phyloP scores from a whole-genome alignment of 2,113 vertebrate species.

The Cavia aperea region DNA sequence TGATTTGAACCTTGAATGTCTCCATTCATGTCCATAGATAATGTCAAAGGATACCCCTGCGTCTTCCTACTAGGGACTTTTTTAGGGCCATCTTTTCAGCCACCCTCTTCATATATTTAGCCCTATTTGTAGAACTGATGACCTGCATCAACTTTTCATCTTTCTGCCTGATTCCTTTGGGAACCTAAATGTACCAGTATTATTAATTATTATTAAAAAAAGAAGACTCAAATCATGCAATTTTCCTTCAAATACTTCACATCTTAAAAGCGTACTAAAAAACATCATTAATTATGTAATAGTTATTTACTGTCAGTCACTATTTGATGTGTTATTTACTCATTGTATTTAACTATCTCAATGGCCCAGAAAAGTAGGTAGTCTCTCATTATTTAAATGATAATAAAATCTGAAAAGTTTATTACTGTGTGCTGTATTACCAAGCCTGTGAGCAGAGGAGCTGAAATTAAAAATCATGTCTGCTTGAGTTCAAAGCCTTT shows the following conservation, averaged over 20 bases:
- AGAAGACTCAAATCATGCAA: not conserved
- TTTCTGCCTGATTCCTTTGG: not conserved
- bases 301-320: not conserved
- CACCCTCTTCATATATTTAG: not conserved
- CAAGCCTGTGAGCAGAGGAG: not conserved
- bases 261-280: not conserved
- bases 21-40: not conserved
- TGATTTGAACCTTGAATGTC: not conserved
- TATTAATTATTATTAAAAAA: not conserved
- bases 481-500: not conserved
- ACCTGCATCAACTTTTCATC: not conserved
- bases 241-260: not conserved
- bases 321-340: not conserved
- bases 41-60: not conserved
- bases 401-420: not conserved
- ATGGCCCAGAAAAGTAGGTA: not conserved
- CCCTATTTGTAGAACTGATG: not conserved
- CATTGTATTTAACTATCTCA: not conserved
- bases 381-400: not conserved
- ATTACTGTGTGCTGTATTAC: not conserved
- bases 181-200: not conserved
- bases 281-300: not conserved
- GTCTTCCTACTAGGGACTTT: not conserved
- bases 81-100: not conserved
- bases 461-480: conserved; percentile 1